Conservation (phyloP, 2,797 vertebrate genomes). For the Onychomys arenicola region DNA sequence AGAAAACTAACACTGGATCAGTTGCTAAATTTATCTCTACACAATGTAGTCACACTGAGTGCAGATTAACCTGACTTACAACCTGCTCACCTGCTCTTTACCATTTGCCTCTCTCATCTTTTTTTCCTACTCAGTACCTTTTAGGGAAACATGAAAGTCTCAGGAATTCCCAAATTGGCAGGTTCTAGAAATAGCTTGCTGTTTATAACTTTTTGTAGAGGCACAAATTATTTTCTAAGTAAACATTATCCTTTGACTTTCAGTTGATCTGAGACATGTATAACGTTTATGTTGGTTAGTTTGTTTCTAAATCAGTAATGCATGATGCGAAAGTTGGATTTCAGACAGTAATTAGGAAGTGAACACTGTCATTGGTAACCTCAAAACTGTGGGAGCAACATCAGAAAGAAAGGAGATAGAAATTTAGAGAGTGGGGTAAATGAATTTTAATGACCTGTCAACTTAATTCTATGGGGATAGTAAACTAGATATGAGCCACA, state of each 20-base stretch:
- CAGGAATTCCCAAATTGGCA: background rate
- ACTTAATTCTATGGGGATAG: background rate
- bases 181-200: background rate
- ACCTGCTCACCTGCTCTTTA: background rate
- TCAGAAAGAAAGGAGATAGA: background rate
- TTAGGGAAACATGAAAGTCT: background rate
- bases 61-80: background rate
- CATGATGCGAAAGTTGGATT: background rate
- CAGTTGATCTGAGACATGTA: background rate
- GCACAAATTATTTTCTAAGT: background rate
- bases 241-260: background rate
- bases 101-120: background rate
- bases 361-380: background rate
- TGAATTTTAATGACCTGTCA: background rate
- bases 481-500: background rate
- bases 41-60: background rate
- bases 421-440: background rate
- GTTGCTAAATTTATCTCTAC: background rate
- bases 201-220: background rate
- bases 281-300: background rate
- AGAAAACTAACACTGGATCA: background rate
- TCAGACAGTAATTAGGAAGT: background rate
- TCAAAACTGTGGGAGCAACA: background rate
- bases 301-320: background rate
- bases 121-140: background rate